phyloP scores from a whole-genome alignment of 2,888 invertebrate genomes.

The Plusia festucae region DNA sequence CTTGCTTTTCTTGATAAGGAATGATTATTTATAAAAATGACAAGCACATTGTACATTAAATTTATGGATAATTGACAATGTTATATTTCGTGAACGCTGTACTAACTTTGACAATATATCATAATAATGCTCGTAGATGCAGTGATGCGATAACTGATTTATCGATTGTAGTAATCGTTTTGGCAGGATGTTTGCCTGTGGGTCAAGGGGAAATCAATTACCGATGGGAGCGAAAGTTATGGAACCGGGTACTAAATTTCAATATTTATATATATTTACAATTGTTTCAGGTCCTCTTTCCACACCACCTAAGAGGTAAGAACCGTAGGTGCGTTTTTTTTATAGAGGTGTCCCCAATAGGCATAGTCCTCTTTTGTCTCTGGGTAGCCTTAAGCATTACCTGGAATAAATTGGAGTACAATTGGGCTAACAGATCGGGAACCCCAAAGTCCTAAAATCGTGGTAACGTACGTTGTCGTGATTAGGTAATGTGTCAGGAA shows the following conservation, averaged over 20 bases:
- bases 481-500: slow-evolving; percentile 85
- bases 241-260: slow-evolving; percentile 22
- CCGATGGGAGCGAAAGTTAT: slow-evolving; percentile 50
- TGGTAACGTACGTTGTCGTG: slow-evolving; percentile 73
- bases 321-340: slow-evolving; percentile 86
- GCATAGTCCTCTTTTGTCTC: slow-evolving; percentile 81
- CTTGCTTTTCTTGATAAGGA: slow-evolving; percentile 79
- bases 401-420: slow-evolving; percentile 48
- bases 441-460: slow-evolving; percentile 68
- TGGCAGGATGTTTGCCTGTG: slow-evolving; percentile 63
- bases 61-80: slow-evolving; percentile 62
- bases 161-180: slow-evolving; percentile 61
- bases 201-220: slow-evolving; percentile 58
- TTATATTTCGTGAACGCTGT: slow-evolving; percentile 49
- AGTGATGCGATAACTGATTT: slow-evolving; percentile 62
- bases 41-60: slow-evolving; percentile 58
- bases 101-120: slow-evolving; percentile 59
- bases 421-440: slow-evolving; percentile 54
- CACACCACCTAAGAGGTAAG: slow-evolving; percentile 87
- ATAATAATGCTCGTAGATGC: slow-evolving; percentile 62
- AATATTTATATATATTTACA: background rate
- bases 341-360: slow-evolving; percentile 88
- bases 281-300: slow-evolving; percentile 76
- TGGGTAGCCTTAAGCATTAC: slow-evolving; percentile 25
- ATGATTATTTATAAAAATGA: slow-evolving; percentile 75